phyloP scores from a whole-genome alignment of 2,888 invertebrate species.

The Himalopsyche kuldschensis region DNA sequence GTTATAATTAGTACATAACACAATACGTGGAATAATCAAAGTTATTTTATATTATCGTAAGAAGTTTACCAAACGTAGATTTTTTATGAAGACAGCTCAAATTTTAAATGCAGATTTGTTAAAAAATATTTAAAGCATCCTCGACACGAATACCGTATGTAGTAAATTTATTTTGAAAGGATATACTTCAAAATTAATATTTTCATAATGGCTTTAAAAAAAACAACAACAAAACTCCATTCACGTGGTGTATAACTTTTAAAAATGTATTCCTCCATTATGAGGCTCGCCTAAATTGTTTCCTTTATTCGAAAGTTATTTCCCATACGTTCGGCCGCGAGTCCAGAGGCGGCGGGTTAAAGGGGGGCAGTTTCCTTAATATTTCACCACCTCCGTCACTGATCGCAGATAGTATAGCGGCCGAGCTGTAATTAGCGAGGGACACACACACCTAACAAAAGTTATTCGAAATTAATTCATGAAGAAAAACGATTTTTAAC shows the following conservation, averaged over 20 bases:
- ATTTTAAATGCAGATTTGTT: too few species aligned
- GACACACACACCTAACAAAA: background rate
- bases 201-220: too few species aligned
- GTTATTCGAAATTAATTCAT: background rate
- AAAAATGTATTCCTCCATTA: background rate
- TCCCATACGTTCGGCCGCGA: background rate
- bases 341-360: background rate
- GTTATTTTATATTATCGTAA: too few species aligned
- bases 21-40: too few species aligned
- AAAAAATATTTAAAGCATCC: too few species aligned
- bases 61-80: too few species aligned
- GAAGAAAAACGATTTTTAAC: background rate
- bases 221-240: too few species aligned
- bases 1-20: too few species aligned
- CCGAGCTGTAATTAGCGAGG: background rate
- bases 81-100: too few species aligned
- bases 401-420: background rate
- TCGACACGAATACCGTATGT: too few species aligned
- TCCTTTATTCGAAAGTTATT: background rate
- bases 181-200: too few species aligned
- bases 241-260: background rate
- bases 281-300: background rate
- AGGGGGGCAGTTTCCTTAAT: background rate
- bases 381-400: background rate
- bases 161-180: too few species aligned